Evolutionary conservation across 2,888 invertebrate genomes (phyloP).

Genomic region (Sminthurinus aureus): DNA sequence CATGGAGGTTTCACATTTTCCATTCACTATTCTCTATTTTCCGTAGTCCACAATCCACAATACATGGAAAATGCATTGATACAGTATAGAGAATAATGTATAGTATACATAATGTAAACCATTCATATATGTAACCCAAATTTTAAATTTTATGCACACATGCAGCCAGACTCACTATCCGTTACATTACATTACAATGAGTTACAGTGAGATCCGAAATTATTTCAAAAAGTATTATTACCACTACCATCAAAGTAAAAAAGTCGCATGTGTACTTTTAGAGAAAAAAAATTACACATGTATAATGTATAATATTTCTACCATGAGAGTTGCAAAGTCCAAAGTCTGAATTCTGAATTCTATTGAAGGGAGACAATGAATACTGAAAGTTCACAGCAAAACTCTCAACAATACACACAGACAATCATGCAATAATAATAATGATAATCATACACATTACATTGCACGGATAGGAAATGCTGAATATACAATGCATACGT

Average conservation of each 20-base stretch:
- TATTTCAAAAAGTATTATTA: not conserved
- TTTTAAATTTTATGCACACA: too few relatives aligned
- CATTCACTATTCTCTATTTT: not conserved
- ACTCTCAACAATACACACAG: not conserved
- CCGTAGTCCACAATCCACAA: too few relatives aligned
- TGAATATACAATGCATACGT: too few relatives aligned
- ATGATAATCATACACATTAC: too few relatives aligned
- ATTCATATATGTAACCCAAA: too few relatives aligned
- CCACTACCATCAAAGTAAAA: not conserved
- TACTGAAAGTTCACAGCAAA: not conserved
- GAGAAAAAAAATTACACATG: not conserved
- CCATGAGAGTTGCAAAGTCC: not conserved
- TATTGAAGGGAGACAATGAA: not conserved
- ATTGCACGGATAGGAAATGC: too few relatives aligned
- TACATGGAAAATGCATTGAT: too few relatives aligned
- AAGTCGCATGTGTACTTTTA: not conserved
- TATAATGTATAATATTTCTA: not conserved
- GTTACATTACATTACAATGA: too few relatives aligned
- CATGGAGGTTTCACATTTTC: not conserved
- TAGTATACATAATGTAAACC: too few relatives aligned
- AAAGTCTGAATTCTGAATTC: not conserved
- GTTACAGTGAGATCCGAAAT: too few relatives aligned
- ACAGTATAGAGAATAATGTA: too few relatives aligned
- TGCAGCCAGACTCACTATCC: too few relatives aligned
- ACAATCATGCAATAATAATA: not conserved